These are phyloP conservation scores for Oncorhynchus keta DNA, from an alignment of 2,113 vertebrate species.

Conservation along the genomic window DNA sequence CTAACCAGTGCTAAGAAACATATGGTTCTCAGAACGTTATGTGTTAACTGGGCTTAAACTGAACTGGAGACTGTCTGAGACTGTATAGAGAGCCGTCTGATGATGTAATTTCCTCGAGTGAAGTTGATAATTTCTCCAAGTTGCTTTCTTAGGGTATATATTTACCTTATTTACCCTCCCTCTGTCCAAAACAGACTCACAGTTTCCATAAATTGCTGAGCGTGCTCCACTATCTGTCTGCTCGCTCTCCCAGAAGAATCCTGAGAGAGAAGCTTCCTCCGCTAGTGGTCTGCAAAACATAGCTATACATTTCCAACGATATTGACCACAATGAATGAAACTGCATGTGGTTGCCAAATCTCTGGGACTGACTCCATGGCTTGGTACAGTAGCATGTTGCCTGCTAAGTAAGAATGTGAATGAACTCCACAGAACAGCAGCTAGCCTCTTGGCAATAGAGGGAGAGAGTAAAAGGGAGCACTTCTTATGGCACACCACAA, in stretches of 20 bases:
- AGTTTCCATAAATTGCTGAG: slow-evolving; percentile 15
- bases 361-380: neutral
- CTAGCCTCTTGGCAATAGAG: slow-evolving; percentile 2
- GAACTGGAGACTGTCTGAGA: neutral
- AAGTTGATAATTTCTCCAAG: neutral
- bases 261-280: slow-evolving; percentile 4
- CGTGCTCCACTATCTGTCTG: neutral
- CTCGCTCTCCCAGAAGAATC: neutral
- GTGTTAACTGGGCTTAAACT: too few species aligned
- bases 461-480: slow-evolving; percentile 6
- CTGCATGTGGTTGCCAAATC: slow-evolving; percentile 10
- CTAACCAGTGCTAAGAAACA: too few species aligned
- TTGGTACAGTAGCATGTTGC: slow-evolving; percentile 3
- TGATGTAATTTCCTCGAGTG: neutral
- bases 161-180: slow-evolving; percentile 2
- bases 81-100: neutral
- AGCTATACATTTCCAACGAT: slow-evolving; percentile 26
- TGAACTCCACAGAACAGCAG: neutral
- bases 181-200: neutral
- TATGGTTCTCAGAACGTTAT: too few species aligned
- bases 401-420: slow-evolving; percentile 1
- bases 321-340: slow-evolving; percentile 16
- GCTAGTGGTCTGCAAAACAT: slow-evolving; percentile 30
- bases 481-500: slow-evolving; percentile 30
- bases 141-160: neutral